Conservation (phyloP, 1,140 invertebrate genomes). For the Carcinoscorpius rotundicauda region DNA sequence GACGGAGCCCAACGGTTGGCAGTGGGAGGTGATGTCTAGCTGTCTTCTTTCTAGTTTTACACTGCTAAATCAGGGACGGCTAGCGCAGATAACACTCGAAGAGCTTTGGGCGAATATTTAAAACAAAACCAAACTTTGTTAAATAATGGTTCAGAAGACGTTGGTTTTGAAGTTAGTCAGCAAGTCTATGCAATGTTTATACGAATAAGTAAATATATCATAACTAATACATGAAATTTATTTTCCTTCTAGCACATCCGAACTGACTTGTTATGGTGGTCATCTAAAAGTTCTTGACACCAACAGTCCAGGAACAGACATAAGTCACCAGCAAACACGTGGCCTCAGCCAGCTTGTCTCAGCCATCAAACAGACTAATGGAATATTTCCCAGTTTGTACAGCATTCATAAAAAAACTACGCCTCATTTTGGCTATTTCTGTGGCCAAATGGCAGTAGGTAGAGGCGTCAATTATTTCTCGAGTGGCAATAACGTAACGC, state of each 20-base stretch:
- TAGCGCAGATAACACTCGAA: too few relatives aligned
- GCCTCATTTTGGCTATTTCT: slow-evolving; percentile 22
- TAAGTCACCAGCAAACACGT: slow-evolving; percentile 19
- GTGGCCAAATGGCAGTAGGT: slow-evolving; percentile 18
- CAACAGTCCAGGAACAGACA: slow-evolving; percentile 7
- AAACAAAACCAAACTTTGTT: too few relatives aligned
- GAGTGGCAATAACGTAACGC: slow-evolving; percentile 20
- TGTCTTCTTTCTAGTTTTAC: too few relatives aligned
- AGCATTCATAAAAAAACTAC: slow-evolving; percentile 11
- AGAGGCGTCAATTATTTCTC: slow-evolving; percentile 22
- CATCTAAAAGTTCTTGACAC: slow-evolving; percentile 19
- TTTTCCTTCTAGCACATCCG: slow-evolving; percentile 11
- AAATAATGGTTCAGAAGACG: too few relatives aligned
- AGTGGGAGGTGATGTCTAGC: too few relatives aligned
- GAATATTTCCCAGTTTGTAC: slow-evolving; percentile 19
- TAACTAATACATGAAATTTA: too few relatives aligned
- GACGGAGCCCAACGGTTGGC: too few relatives aligned
- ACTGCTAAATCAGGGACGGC: too few relatives aligned
- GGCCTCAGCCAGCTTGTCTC: slow-evolving; percentile 22
- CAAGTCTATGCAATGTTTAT: too few relatives aligned
- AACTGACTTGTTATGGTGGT: slow-evolving; percentile 15
- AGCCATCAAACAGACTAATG: slow-evolving; percentile 18
- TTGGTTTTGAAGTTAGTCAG: too few relatives aligned
- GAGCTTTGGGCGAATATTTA: too few relatives aligned
- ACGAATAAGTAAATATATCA: too few relatives aligned